Base-by-base conservation (phyloP, 1,140 invertebrate species). In the Cydia pomonella region DNA sequence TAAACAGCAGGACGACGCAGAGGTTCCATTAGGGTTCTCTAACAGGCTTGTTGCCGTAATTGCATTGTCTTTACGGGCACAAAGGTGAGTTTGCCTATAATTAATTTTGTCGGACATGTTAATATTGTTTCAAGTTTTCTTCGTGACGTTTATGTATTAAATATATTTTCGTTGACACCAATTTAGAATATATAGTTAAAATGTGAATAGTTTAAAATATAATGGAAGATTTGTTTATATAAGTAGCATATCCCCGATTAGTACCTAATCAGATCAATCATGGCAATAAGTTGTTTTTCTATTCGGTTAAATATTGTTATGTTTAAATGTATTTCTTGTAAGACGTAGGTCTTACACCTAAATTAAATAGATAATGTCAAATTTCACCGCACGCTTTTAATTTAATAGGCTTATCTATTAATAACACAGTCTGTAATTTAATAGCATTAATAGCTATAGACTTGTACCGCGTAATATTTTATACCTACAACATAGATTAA, bases 31-130 rank as follows among this genome's bases (percentile, higher is more conserved):
- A 44, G 72, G 72, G 53, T 53, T 72, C 25, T 72, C 73, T 79
- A 77, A 78, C 62, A 80, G 76, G 74, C 76, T 85, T 84, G 87
- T 89, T 86, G 81, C 71, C 76, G 78, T 89, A 89, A 89, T 89
- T 84, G 81, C 80, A 84, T 88, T 87, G 83, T 84, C 80, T 86
- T 84, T 81, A 82, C 78, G 75, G 77, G 80, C 79, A 85, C 82
- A 86, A 87, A 88, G 72, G 72, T 73, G 33, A 69, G 29, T 69
- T 64, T 69, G 64, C 29, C 64, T 69, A 38, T 69, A 69, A 69
- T 69, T 69, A 69, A 69, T 69, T 69, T 69, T n/a, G 64, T 69
- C 27, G 64, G 64, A 69, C 64, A 69, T 69, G 64, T 69, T 69
- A 69, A 69, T 69, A 69, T 69, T 16, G 33, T 69, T 69, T 69